Evolutionary conservation across 2,888 invertebrate species (phyloP).

Genomic region (Lordiphosa fenestrarum): DNA sequence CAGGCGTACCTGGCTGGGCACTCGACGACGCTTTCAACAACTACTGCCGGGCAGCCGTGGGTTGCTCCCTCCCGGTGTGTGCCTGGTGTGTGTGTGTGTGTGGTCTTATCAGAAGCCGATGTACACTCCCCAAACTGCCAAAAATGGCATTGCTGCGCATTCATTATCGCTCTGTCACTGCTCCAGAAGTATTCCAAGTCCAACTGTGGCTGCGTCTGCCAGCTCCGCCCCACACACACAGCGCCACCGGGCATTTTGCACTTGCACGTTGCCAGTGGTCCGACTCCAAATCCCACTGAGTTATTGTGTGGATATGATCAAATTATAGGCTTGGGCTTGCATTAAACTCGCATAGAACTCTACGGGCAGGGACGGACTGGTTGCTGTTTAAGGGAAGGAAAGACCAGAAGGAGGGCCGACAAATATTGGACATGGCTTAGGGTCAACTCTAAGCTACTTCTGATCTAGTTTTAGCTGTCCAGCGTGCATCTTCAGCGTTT

Average conservation of each 20-base stretch:
- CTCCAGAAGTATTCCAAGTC: slow-evolving; percentile 14
- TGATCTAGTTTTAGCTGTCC: no score
- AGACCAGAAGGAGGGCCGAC: no score
- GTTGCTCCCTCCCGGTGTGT: neutral
- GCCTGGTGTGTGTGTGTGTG: slow-evolving; percentile 41
- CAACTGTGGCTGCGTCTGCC: slow-evolving; percentile 37
- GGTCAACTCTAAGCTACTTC: no score
- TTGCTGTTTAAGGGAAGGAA: neutral
- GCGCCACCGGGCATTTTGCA: slow-evolving; percentile 69
- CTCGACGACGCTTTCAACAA: slow-evolving; percentile 74
- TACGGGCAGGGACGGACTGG: slow-evolving; percentile 20
- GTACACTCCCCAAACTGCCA: slow-evolving; percentile 71
- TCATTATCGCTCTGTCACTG: slow-evolving; percentile 58
- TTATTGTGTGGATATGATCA: slow-evolving; percentile 76
- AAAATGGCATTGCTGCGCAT: slow-evolving; percentile 71
- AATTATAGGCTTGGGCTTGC: slow-evolving; percentile 68
- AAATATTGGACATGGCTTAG: no score
- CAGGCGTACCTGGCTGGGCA: slow-evolving; percentile 48
- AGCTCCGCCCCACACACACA: slow-evolving; percentile 31
- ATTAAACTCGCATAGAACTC: slow-evolving; percentile 72
- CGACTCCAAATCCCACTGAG: slow-evolving; percentile 38
- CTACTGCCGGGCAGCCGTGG: slow-evolving; percentile 45
- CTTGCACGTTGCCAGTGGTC: slow-evolving; percentile 5
- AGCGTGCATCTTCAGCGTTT: no score
- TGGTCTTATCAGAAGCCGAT: slow-evolving; percentile 80